Evolutionary conservation across 2,113 vertebrate genomes (phyloP).

Genomic region (Mugil cephalus): DNA sequence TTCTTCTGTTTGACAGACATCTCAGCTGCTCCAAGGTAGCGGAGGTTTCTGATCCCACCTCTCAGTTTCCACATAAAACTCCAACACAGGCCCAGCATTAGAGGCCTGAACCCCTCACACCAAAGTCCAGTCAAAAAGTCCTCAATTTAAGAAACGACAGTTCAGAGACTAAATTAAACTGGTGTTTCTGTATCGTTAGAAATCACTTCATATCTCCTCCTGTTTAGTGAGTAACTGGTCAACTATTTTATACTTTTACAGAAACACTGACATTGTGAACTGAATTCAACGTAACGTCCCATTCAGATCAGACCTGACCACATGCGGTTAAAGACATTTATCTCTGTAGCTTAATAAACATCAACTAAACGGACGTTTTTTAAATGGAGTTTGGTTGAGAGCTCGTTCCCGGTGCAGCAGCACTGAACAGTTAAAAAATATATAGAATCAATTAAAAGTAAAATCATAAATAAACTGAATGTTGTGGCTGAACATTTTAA

Average conservation of each 20-base stretch:
- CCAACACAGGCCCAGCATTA: background rate
- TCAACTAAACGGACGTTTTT: background rate
- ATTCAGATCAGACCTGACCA: background rate
- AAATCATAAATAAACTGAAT: background rate
- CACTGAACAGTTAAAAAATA: background rate
- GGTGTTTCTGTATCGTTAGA: no score
- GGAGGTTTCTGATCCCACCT: background rate
- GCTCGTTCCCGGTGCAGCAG: background rate
- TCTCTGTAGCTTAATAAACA: background rate
- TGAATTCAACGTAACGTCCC: background rate
- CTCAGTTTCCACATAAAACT: slow-evolving; percentile 2
- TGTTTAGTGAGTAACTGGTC: no score
- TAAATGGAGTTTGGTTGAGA: background rate
- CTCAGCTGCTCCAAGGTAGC: background rate
- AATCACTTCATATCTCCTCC: no score
- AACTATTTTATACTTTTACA: no score
- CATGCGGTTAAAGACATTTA: background rate
- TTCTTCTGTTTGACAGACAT: background rate
- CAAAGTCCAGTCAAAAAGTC: background rate
- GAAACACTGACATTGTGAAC: background rate
- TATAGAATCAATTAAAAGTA: background rate
- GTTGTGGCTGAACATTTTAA: background rate
- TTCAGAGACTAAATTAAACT: no score
- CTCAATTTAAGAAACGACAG: no score
- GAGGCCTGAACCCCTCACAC: background rate